Evolutionary conservation across 2,888 invertebrate species (phyloP), one percentile per base, ranked within the genome.

Genomic region (Cerceris ruficornis): DNA sequence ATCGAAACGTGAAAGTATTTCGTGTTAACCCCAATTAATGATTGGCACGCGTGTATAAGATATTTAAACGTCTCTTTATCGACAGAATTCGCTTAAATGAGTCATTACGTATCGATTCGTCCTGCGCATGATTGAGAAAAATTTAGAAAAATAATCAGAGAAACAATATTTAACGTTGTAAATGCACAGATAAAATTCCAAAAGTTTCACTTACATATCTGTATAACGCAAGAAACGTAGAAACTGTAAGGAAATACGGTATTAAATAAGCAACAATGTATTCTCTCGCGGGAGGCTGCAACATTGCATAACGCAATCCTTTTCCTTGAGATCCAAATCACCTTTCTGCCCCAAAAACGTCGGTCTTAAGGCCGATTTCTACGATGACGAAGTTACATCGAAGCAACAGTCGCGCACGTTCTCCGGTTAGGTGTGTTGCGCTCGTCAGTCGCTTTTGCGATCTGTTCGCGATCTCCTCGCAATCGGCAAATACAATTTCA

Each of bases 371-470:
- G 66, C 61, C 69, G 75, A 74, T 75, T 82, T 72, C 73, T 71
- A 75, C 59, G 41, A 50, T 50, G 71, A 61, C 64, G 71, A 50
- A 41, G 74, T 68, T 69, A 50, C 66, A 68, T 14, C 11, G 52
- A 65, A 65, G 42, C 42, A 67, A 61, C 28, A 57, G 43, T 62
- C 60, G 65, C 60, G 50, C 15, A 46, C 69, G 57, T 81, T 77
- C 77, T 61, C 65, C 57, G 52, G 28, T 41, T 70, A 41, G 65
- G 42, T 54, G 50, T 69, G 65, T 28, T 17, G 54, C 50, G 54
- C 50, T 14, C 81, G 69, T 69, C 80, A 85, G 85, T 85, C 57
- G 76, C 72, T 71, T 75, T 84, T 76, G 77, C 67, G 77, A 77
- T 86, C 67, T 59, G 55, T 55, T 73, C 77, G 79, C 59, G 82